A percentile compares a stretch with the other conserved stretches of the same genome.
These are phyloP conservation scores for Drosophila orena DNA, from an alignment of 1,140 invertebrate species.

Conservation along the genomic window DNA sequence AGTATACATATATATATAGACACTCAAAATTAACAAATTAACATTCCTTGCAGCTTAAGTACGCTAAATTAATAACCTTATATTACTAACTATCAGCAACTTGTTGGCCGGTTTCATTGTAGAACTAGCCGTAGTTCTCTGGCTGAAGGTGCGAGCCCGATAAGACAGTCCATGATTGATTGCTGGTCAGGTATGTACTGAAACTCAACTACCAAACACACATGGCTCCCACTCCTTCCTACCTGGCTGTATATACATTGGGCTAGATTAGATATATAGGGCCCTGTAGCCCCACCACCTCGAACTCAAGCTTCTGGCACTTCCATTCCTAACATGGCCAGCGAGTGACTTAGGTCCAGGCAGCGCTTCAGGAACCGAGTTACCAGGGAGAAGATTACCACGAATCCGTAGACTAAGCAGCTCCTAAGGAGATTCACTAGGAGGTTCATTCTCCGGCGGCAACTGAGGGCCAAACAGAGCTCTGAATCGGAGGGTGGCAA, in stretches of 20 bases:
- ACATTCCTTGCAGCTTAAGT: too few species aligned
- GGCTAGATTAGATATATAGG: slow-evolving; percentile 17
- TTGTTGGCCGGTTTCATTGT: slow-evolving; percentile 6
- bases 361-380: slow-evolving; percentile 36
- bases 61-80: too few species aligned
- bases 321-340: slow-evolving; percentile 25
- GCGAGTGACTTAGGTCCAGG: slow-evolving; percentile 49
- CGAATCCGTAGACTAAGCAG: slow-evolving; percentile 52
- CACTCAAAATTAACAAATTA: too few species aligned
- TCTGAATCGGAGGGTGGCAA: background rate
- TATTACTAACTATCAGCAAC: background rate
- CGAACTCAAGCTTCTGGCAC: background rate
- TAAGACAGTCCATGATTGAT: slow-evolving; percentile 55
- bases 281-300: background rate
- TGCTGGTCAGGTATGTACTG: slow-evolving; percentile 40
- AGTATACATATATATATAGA: too few species aligned
- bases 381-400: slow-evolving; percentile 40
- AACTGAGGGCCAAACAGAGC: slow-evolving; percentile 15
- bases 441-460: slow-evolving; percentile 39
- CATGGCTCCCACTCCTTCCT: slow-evolving; percentile 1
- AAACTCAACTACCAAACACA: slow-evolving; percentile 11
- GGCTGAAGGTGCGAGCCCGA: slow-evolving; percentile 30
- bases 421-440: slow-evolving; percentile 45
- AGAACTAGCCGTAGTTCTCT: background rate
- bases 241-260: slow-evolving; percentile 10